phyloP scores from a whole-genome alignment of 23 tunicate species.

The Ascidia mentula region DNA sequence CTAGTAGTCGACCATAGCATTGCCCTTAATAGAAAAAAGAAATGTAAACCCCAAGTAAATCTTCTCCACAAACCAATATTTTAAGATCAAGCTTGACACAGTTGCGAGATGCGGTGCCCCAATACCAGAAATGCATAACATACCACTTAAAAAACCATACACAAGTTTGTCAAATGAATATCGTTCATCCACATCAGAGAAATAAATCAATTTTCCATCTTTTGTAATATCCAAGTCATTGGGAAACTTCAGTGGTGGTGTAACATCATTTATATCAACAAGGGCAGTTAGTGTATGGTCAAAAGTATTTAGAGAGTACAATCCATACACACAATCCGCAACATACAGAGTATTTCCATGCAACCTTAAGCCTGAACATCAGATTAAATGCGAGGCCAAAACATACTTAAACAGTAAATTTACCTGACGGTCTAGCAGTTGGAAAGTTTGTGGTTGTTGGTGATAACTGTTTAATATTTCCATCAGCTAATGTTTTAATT shows the following conservation, averaged over 20 bases:
- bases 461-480: background rate
- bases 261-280: constrained; percentile 20
- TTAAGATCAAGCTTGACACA: background rate
- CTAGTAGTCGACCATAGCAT: constrained; percentile 50
- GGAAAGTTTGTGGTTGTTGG: background rate
- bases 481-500: background rate
- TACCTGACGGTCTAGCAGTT: constrained; percentile 25
- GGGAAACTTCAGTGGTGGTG: constrained; percentile 52
- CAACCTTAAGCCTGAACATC: background rate
- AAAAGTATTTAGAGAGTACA: constrained; percentile 27
- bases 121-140: background rate
- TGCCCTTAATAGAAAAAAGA: constrained; percentile 13
- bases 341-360: constrained; percentile 23
- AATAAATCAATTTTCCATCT: constrained; percentile 38
- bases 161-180: constrained; percentile 20
- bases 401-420: background rate
- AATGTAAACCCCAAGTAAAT: background rate
- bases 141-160: constrained; percentile 35
- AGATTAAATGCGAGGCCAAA: background rate
- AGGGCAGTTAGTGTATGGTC: constrained; percentile 5
- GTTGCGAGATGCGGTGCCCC: background rate
- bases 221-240: constrained; percentile 48
- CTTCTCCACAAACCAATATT: background rate
- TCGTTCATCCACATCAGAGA: constrained; percentile 40
- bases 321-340: constrained; percentile 59